Conservation (phyloP, 2,888 invertebrate genomes). For the Fabriciana adippe region DNA sequence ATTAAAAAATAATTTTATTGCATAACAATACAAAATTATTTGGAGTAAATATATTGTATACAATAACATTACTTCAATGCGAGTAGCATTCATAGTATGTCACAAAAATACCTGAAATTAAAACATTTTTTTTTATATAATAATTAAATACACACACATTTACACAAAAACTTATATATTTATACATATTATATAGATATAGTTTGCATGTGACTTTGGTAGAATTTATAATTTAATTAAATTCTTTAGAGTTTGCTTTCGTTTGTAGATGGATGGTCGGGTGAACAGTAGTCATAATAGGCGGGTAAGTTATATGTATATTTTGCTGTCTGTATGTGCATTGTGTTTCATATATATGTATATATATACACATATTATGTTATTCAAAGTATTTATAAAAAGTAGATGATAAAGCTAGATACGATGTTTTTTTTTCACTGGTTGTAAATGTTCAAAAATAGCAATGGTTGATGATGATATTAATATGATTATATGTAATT, state of each 20-base stretch:
- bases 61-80: no score
- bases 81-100: no score
- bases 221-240: constrained; percentile 52
- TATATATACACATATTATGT: neutral
- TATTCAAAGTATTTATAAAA: neutral
- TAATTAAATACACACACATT: neutral
- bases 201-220: constrained; percentile 42
- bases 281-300: constrained; percentile 82
- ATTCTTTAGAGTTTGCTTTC: constrained; percentile 78
- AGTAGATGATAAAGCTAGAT: neutral
- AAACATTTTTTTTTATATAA: no score
- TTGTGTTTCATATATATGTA: constrained; percentile 27
- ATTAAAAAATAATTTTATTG: no score
- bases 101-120: no score
- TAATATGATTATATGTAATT: no score
- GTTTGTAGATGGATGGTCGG: constrained; percentile 83
- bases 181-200: constrained; percentile 37
- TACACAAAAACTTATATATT: neutral
- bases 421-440: neutral
- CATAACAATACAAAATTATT: no score
- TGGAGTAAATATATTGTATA: no score
- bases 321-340: constrained; percentile 41
- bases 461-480: no score
- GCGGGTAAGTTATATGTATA: constrained; percentile 77
- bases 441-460: neutral